Conservation (phyloP, 2,113 vertebrate species). For the Elgaria multicarinata region DNA sequence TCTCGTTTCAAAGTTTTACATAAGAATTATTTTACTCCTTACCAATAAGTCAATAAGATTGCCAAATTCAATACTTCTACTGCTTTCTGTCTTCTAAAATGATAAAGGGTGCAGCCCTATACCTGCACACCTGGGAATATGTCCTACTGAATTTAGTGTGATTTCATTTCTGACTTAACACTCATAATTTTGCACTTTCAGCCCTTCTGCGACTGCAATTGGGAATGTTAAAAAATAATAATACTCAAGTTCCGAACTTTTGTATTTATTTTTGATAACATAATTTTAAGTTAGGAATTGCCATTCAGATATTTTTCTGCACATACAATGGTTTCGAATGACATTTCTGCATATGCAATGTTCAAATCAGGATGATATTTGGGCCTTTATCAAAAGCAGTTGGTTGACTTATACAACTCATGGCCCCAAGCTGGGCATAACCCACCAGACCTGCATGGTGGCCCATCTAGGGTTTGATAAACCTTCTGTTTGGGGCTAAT, state of each 20-base stretch:
- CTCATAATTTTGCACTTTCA: no score
- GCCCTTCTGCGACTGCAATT: no score
- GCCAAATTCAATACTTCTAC: neutral
- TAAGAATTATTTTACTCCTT: neutral
- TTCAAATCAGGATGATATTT: neutral
- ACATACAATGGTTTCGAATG: neutral
- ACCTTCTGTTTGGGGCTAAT: neutral
- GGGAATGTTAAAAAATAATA: neutral
- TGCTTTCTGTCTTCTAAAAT: neutral
- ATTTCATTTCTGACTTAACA: no score
- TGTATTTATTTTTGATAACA: neutral
- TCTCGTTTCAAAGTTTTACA: neutral
- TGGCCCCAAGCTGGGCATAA: neutral
- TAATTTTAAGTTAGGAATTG: neutral
- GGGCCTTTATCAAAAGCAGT: neutral
- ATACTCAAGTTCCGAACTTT: no score
- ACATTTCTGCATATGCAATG: no score
- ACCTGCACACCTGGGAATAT: no score
- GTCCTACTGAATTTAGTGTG: no score
- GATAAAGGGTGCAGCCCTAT: neutral
- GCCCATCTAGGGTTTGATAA: neutral
- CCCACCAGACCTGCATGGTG: neutral
- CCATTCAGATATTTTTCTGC: neutral
- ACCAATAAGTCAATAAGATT: no score
- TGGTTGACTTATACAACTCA: neutral